phyloP scores from a whole-genome alignment of 1,140 invertebrate genomes.

The Pantala flavescens region DNA sequence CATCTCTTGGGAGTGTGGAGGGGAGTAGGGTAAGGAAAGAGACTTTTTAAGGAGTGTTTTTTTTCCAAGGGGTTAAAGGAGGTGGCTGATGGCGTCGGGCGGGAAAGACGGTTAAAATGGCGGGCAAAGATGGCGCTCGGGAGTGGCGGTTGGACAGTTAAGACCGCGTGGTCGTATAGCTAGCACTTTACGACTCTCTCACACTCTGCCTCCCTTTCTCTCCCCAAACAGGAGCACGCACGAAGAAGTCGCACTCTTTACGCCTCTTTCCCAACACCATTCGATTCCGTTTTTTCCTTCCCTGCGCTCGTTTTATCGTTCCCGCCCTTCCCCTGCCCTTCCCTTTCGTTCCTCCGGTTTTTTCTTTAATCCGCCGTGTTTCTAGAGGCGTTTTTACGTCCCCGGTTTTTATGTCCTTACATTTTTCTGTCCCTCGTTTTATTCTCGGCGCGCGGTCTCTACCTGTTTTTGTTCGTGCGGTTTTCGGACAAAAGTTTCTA shows the following conservation, averaged over 20 bases:
- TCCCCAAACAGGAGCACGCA: neutral
- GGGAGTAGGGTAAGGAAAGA: neutral
- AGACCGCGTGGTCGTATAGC: conserved; percentile 20
- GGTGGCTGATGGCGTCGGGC: conserved; percentile 18
- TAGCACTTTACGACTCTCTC: conserved; percentile 23
- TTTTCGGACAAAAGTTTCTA: too few relatives aligned
- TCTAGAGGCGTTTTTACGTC: conserved; percentile 22
- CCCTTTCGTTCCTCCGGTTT: too few relatives aligned
- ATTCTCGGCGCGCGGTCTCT: neutral
- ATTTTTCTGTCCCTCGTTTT: neutral
- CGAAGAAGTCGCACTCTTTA: neutral
- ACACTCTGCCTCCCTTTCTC: neutral
- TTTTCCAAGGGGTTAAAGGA: conserved; percentile 12
- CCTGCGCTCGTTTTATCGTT: neutral
- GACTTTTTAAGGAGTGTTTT: neutral
- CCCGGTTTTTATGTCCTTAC: neutral
- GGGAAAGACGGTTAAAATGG: conserved; percentile 18
- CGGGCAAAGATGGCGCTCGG: conserved; percentile 14
- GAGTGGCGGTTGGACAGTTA: conserved; percentile 2
- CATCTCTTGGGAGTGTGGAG: too few relatives aligned
- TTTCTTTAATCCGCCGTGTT: neutral
- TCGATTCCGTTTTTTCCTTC: neutral
- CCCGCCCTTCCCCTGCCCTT: too few relatives aligned
- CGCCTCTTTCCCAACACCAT: neutral
- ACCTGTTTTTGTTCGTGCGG: too few relatives aligned